These are phyloP conservation scores for Cassiopea andromeda DNA, from an alignment of 30 jellyfish, hydroid and myxozoan species.

Conservation along the genomic window DNA sequence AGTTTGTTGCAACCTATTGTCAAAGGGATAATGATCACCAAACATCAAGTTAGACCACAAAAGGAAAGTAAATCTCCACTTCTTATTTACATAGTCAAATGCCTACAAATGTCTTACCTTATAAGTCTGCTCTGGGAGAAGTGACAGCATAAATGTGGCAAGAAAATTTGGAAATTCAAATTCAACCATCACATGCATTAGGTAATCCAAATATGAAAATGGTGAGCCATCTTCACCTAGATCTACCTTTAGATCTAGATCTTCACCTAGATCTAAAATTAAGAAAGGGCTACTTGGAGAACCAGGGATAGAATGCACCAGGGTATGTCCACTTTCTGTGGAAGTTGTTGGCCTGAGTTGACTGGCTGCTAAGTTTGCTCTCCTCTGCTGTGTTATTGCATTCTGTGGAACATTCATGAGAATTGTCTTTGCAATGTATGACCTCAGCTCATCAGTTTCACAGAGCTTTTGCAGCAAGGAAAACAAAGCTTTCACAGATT, in stretches of 20 bases:
- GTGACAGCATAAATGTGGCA: constrained; percentile 80
- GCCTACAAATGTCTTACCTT: too few species aligned
- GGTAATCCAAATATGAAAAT: constrained; percentile 57
- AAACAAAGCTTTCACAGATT: constrained; percentile 7
- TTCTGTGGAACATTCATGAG: constrained; percentile 32
- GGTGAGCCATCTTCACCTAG: constrained; percentile 2
- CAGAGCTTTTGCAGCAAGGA: constrained; percentile 44
- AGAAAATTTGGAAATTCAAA: constrained; percentile 68
- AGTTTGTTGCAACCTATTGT: too few species aligned
- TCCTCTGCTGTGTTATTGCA: neutral
- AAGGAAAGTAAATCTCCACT: too few species aligned
- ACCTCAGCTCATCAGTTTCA: constrained; percentile 67
- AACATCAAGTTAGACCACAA: too few species aligned
- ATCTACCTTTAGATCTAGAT: constrained; percentile 25
- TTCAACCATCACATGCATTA: constrained; percentile 80
- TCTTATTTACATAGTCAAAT: too few species aligned
- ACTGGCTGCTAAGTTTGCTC: constrained; percentile 13
- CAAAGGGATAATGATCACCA: too few species aligned
- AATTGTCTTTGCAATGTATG: constrained; percentile 36
- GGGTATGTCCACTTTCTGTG: constrained; percentile 64
- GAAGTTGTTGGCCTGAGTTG: constrained; percentile 53
- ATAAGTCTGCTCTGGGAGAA: constrained; percentile 74
- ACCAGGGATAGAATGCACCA: constrained; percentile 43
- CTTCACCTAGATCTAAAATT: neutral
- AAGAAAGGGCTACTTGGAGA: constrained; percentile 26